Evolutionary conservation across 2,113 vertebrate genomes (phyloP).

Genomic region (Sebastes fasciatus): DNA sequence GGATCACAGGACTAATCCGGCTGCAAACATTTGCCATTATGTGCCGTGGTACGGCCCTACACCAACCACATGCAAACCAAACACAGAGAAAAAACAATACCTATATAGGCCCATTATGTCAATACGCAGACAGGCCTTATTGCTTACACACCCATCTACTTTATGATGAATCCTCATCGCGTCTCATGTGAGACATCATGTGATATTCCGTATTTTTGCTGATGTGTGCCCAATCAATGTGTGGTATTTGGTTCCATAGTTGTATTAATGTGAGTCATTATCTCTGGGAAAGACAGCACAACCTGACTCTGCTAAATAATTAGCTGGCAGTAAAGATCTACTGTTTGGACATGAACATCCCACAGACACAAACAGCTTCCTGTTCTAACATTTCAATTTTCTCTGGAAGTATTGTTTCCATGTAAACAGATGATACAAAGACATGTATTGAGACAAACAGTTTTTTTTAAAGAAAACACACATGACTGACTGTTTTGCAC

Average conservation of each 20-base stretch:
- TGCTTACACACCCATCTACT: background rate
- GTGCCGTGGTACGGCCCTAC: background rate
- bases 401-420: conserved; percentile 33
- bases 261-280: conserved; percentile 46
- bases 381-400: background rate
- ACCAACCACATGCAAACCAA: conserved; percentile 32
- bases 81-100: conserved; percentile 15
- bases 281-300: conserved; percentile 14
- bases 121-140: background rate
- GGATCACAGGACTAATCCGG: conserved; percentile 57
- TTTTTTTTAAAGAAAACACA: conserved; percentile 14
- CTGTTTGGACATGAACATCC: conserved; percentile 19
- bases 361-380: background rate
- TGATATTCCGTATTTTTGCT: conserved; percentile 19
- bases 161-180: background rate
- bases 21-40: conserved; percentile 58
- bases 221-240: conserved; percentile 6
- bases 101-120: background rate
- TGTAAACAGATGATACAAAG: background rate
- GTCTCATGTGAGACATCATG: conserved; percentile 32
- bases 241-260: conserved; percentile 25
- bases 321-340: conserved; percentile 19
- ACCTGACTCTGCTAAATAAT: conserved; percentile 29
- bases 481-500: conserved; percentile 61
- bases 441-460: conserved; percentile 22